Conservation (phyloP, 2,888 invertebrate species). For the Anagyrus pseudococci region DNA sequence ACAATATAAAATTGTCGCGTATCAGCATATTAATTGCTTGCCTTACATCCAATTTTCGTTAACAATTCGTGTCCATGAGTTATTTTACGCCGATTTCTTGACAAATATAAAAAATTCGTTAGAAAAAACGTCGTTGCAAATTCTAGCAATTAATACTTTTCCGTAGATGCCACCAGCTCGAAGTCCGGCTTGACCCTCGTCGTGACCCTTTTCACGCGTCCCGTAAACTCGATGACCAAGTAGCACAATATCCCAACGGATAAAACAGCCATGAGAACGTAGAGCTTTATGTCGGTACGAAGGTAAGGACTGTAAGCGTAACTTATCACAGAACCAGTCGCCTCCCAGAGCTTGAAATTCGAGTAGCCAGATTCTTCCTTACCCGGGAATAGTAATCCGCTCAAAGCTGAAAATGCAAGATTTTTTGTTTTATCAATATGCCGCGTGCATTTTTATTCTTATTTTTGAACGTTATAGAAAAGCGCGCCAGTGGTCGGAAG, state of each 20-base stretch:
- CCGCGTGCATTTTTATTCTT: too few relatives aligned
- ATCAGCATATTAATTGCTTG: too few relatives aligned
- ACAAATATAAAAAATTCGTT: neutral
- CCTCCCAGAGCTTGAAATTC: slow-evolving; percentile 92
- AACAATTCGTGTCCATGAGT: too few relatives aligned
- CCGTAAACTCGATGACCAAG: slow-evolving; percentile 67
- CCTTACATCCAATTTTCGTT: too few relatives aligned
- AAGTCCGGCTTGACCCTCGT: slow-evolving; percentile 50
- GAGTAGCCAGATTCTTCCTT: slow-evolving; percentile 90
- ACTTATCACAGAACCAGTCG: slow-evolving; percentile 86
- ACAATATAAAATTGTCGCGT: too few relatives aligned
- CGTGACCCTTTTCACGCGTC: slow-evolving; percentile 41
- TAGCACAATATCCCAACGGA: slow-evolving; percentile 79
- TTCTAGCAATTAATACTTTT: slow-evolving; percentile 27
- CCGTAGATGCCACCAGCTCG: slow-evolving; percentile 49
- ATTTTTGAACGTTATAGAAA: too few relatives aligned
- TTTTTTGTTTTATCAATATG: too few relatives aligned
- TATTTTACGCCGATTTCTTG: neutral
- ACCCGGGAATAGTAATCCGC: slow-evolving; percentile 84
- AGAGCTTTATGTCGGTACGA: slow-evolving; percentile 76
- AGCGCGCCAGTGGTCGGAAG: too few relatives aligned
- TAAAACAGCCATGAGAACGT: slow-evolving; percentile 72
- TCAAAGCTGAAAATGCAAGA: slow-evolving; percentile 69
- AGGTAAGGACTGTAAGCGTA: slow-evolving; percentile 81
- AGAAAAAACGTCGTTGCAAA: too few relatives aligned